A percentile compares a stretch with the other conserved stretches of the same genome.
These are phyloP conservation scores for Aldabrachelys gigantea DNA, from an alignment of 2,113 vertebrate genomes.

Conservation along the genomic window DNA sequence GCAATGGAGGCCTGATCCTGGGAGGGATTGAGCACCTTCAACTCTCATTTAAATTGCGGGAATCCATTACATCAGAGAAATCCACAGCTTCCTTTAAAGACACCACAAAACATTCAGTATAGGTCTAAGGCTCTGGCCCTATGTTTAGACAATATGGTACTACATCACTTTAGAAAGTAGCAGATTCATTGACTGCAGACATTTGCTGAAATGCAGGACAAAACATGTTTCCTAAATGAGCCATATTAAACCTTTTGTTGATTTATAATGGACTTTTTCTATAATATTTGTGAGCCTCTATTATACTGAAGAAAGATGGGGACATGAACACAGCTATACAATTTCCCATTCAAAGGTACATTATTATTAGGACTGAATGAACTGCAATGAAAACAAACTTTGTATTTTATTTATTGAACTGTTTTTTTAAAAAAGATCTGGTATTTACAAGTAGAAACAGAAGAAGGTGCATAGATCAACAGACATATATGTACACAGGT, in stretches of 20 bases:
- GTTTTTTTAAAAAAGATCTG: no score
- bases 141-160: fast-evolving
- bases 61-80: neutral
- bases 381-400: neutral
- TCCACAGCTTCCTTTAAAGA: neutral
- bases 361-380: fast-evolving
- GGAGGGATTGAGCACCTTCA: neutral
- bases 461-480: neutral
- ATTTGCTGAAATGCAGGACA: no score
- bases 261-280: neutral
- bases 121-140: neutral
- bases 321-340: neutral
- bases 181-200: no score
- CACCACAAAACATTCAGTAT: no score
- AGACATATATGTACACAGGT: neutral
- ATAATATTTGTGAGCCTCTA: neutral
- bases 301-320: neutral
- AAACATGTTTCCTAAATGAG: neutral
- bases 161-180: no score
- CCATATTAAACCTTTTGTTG: neutral
- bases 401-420: neutral
- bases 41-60: neutral
- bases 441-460: neutral
- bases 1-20: neutral
- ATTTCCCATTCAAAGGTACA: neutral